These are phyloP conservation scores for Pterocles gutturalis DNA, from an alignment of 2,113 vertebrate genomes.

Conservation along the genomic window DNA sequence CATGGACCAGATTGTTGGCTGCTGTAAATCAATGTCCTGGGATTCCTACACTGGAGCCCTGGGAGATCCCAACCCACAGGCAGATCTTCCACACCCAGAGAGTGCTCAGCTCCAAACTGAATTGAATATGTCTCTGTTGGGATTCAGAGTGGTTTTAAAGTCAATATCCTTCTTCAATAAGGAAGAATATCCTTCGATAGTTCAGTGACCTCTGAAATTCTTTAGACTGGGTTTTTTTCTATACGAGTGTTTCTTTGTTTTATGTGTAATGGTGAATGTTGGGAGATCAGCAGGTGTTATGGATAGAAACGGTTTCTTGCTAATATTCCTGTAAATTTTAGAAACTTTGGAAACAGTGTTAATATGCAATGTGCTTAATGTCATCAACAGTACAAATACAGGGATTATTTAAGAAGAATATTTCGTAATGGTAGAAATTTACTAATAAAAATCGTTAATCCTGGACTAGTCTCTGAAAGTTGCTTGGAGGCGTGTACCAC, in stretches of 20 bases:
- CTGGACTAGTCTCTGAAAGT: background rate
- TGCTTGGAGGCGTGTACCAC: background rate
- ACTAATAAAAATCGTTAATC: conserved; percentile 58
- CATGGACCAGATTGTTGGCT: background rate
- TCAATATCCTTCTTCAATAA: background rate
- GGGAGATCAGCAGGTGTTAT: background rate
- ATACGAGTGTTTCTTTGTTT: background rate
- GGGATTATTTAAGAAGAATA: background rate
- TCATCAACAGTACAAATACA: background rate
- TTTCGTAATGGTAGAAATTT: background rate
- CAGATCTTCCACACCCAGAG: background rate
- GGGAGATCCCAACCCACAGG: background rate
- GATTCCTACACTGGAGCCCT: background rate
- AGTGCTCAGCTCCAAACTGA: background rate
- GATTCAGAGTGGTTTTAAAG: background rate
- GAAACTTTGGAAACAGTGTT: background rate
- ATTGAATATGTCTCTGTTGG: background rate
- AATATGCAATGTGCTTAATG: background rate
- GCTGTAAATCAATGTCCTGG: background rate
- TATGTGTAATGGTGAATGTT: background rate
- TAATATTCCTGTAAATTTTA: background rate
- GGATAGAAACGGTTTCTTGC: background rate
- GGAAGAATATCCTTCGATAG: background rate
- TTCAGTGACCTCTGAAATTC: background rate
- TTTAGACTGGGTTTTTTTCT: background rate